phyloP scores from a whole-genome alignment of 2,797 vertebrate species.

The Trematomus bernacchii region DNA sequence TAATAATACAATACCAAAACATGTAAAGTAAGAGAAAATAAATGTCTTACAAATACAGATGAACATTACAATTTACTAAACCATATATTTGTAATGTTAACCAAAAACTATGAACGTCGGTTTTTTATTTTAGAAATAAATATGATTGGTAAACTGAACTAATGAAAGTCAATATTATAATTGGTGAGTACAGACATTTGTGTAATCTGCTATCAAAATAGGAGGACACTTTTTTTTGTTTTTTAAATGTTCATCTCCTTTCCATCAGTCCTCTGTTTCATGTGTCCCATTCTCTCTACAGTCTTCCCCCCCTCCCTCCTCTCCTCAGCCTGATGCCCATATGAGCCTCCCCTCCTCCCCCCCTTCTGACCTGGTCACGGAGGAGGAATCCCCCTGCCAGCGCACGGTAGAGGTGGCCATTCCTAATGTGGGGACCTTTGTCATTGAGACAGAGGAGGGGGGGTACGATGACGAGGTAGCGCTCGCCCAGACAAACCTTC shows the following conservation, averaged over 20 bases:
- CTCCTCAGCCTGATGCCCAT: conserved; percentile 72
- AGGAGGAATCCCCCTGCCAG: conserved; percentile 87
- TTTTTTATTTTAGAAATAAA: too few relatives aligned
- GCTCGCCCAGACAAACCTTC: conserved; percentile 31
- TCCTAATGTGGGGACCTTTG: conserved; percentile 94
- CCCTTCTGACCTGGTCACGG: conserved; percentile 70
- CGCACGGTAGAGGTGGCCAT: conserved; percentile 95
- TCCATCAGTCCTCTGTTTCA: conserved; percentile 56
- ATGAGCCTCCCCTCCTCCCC: conserved; percentile 62
- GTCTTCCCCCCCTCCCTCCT: conserved; percentile 81
- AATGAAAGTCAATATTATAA: too few relatives aligned
- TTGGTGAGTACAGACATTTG: too few relatives aligned
- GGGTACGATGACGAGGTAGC: conserved; percentile 99
- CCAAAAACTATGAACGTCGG: too few relatives aligned
- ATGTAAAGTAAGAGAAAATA: too few relatives aligned
- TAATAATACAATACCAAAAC: too few relatives aligned
- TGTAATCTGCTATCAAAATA: too few relatives aligned
- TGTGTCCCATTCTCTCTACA: conserved; percentile 73
- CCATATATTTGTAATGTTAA: too few relatives aligned
- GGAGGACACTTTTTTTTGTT: too few relatives aligned
- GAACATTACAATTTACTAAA: too few relatives aligned
- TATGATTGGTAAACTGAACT: too few relatives aligned
- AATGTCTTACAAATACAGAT: too few relatives aligned
- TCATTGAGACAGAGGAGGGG: conserved; percentile 96
- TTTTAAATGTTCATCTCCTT: conserved; percentile 24